phyloP scores from a whole-genome alignment of 1,140 invertebrate genomes.

The Diorhabda sublineata region DNA sequence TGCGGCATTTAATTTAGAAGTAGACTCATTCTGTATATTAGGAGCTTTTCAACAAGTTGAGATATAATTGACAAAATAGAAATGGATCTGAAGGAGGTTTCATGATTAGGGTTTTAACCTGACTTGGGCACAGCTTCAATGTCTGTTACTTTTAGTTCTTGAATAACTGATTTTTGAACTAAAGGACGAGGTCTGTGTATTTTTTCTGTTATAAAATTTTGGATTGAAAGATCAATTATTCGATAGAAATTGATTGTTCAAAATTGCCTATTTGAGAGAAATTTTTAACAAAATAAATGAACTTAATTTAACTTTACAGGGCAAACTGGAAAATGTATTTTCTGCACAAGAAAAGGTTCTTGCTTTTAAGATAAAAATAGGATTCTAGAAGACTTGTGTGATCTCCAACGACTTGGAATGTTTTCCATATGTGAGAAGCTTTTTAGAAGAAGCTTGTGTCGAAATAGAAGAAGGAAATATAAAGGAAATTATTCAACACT shows the following conservation, averaged over 20 bases:
- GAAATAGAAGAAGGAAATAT: background rate
- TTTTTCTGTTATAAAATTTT: too few species aligned
- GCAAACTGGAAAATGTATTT: background rate
- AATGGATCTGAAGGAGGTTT: too few species aligned
- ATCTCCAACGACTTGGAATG: background rate
- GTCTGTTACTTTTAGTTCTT: too few species aligned
- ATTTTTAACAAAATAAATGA: background rate
- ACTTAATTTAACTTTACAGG: background rate
- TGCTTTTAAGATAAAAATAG: background rate
- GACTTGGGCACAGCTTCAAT: too few species aligned
- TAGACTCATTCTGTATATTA: too few species aligned
- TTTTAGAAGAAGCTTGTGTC: background rate
- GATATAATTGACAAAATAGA: too few species aligned
- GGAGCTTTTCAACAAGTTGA: too few species aligned
- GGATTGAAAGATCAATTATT: background rate
- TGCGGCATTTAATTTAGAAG: too few species aligned
- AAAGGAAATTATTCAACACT: background rate
- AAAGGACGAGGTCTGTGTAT: too few species aligned
- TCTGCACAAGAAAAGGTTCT: background rate
- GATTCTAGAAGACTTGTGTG: background rate
- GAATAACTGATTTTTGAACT: too few species aligned
- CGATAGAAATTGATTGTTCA: conserved; percentile 2
- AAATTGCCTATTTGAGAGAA: background rate
- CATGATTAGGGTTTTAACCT: too few species aligned
- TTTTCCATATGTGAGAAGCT: background rate